Conservation (phyloP, 1,140 invertebrate genomes). For the Acromyrmex charruanus region DNA sequence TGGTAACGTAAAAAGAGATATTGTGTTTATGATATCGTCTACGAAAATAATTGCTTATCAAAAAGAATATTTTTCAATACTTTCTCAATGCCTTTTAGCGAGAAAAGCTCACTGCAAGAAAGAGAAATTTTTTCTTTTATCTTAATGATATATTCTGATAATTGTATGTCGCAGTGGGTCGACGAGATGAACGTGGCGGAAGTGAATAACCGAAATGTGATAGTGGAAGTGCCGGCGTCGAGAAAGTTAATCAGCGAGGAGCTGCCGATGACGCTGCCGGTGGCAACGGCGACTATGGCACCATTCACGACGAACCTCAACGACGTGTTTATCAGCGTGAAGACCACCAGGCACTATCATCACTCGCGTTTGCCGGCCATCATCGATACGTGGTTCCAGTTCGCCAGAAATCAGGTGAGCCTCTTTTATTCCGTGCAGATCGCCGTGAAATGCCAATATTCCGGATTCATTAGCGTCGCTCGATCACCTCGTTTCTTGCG, state of each 20-base stretch:
- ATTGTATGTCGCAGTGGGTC: conserved; percentile 77
- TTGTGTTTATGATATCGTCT: background rate
- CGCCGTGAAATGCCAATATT: conserved; percentile 44
- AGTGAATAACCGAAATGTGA: conserved; percentile 74
- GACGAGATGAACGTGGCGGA: conserved; percentile 76
- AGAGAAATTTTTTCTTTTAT: background rate
- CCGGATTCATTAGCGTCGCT: conserved; percentile 20
- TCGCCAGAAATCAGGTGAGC: conserved; percentile 95
- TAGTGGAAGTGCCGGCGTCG: conserved; percentile 75
- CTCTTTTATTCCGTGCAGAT: background rate
- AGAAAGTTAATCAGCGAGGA: conserved; percentile 74
- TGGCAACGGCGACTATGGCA: conserved; percentile 88
- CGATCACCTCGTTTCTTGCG: conserved; percentile 1
- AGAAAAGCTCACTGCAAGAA: background rate
- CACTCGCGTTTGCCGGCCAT: conserved; percentile 93
- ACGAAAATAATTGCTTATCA: background rate
- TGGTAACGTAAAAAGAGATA: background rate
- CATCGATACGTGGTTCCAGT: conserved; percentile 96
- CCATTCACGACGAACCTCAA: conserved; percentile 91
- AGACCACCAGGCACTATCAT: conserved; percentile 96
- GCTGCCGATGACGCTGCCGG: conserved; percentile 83
- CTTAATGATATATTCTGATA: background rate
- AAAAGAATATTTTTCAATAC: background rate
- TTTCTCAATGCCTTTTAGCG: background rate
- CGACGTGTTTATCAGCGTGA: conserved; percentile 97